phyloP scores from a whole-genome alignment of 1,140 invertebrate genomes.

The Eriosoma lanigerum region DNA sequence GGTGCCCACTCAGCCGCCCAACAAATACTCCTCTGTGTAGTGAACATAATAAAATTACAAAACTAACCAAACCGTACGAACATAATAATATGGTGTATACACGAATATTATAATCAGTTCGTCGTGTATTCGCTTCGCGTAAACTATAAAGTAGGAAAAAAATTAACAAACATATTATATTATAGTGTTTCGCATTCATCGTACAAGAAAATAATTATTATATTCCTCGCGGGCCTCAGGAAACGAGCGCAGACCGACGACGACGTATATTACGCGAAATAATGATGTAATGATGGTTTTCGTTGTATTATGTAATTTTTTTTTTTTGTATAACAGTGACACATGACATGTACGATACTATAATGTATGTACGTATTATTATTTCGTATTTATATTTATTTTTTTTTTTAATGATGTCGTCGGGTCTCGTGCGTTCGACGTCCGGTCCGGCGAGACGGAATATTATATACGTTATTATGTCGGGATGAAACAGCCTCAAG shows the following conservation, averaged over 20 bases:
- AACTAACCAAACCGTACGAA: no score
- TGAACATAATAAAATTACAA: no score
- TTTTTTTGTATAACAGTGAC: conserved; percentile 39
- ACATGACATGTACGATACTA: conserved; percentile 9
- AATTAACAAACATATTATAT: neutral
- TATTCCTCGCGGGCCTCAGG: conserved; percentile 1
- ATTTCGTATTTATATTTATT: neutral
- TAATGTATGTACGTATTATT: neutral
- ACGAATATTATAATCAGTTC: neutral
- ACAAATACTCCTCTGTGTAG: no score
- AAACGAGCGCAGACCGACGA: conserved; percentile 13
- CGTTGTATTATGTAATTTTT: neutral
- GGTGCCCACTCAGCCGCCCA: no score
- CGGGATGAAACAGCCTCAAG: neutral
- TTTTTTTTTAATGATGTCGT: conserved; percentile 38
- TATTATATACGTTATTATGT: neutral
- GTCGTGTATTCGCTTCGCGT: neutral
- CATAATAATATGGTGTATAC: neutral
- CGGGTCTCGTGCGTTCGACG: conserved; percentile 18
- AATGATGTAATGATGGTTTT: conserved; percentile 40
- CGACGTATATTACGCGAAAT: neutral
- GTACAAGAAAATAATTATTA: neutral
- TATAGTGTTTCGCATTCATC: conserved; percentile 2
- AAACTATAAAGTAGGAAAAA: conserved; percentile 5
- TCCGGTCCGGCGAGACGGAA: conserved; percentile 36